These are phyloP conservation scores for Coptodon rendalli DNA, from an alignment of 2,113 vertebrate genomes.

Conservation along the genomic window DNA sequence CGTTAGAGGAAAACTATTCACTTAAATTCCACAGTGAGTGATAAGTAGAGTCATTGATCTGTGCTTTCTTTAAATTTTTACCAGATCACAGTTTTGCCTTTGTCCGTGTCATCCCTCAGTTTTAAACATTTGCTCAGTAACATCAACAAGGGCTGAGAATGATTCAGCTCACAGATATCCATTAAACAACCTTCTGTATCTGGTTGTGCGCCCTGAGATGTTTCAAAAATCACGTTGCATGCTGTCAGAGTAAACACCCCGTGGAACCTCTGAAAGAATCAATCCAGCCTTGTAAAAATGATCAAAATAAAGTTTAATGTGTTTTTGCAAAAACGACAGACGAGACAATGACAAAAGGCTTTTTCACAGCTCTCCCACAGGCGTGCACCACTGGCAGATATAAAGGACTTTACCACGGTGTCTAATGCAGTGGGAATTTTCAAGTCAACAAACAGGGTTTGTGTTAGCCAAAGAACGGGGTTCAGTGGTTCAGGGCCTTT, in stretches of 20 bases:
- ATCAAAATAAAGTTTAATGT: background rate
- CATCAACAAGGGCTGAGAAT: background rate
- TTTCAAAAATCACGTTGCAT: background rate
- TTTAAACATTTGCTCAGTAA: background rate
- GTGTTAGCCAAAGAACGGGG: background rate
- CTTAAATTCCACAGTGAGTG: background rate
- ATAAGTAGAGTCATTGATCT: background rate
- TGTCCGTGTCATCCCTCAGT: background rate
- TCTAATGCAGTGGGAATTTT: constrained; percentile 24
- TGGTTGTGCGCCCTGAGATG: background rate
- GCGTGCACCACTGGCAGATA: background rate
- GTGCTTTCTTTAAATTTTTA: background rate
- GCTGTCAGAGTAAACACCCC: background rate
- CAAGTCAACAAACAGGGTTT: constrained; percentile 35
- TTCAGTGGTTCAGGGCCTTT: constrained; percentile 11
- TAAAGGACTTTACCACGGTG: background rate
- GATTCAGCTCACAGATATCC: background rate
- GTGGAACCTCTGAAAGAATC: background rate
- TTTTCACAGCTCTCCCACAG: constrained; percentile 6
- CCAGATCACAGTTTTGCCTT: background rate
- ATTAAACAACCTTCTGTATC: background rate
- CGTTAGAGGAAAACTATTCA: background rate
- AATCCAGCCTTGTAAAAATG: background rate
- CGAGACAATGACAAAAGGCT: background rate
- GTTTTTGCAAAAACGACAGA: background rate